These are phyloP conservation scores for Pollicipes pollicipes DNA, from an alignment of 1,140 invertebrate species.

Conservation along the genomic window DNA sequence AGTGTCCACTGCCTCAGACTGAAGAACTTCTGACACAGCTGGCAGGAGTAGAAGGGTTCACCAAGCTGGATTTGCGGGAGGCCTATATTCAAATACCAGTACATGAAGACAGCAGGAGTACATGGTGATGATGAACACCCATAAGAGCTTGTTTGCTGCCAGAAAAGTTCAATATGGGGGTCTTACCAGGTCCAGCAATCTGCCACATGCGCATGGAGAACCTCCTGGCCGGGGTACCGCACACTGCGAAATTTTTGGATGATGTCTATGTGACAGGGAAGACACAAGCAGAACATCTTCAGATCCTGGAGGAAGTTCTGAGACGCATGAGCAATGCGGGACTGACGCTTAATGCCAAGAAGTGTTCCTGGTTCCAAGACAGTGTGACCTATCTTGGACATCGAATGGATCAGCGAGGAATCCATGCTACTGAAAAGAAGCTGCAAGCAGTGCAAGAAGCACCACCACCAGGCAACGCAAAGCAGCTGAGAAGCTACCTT, in stretches of 20 bases:
- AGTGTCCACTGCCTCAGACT: background rate
- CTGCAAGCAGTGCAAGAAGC: background rate
- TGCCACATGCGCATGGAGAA: background rate
- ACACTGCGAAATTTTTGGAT: background rate
- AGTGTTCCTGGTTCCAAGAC: background rate
- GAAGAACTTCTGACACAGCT: background rate
- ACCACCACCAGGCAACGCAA: background rate
- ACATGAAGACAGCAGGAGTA: too few relatives aligned
- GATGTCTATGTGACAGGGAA: slow-evolving; percentile 7
- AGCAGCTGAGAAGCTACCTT: background rate
- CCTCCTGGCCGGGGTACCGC: background rate
- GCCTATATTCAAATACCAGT: background rate
- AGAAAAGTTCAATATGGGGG: background rate
- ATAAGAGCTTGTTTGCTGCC: background rate
- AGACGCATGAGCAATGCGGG: background rate
- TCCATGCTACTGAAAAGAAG: background rate
- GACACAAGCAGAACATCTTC: too few relatives aligned
- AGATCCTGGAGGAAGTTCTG: too few relatives aligned
- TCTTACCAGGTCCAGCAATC: background rate
- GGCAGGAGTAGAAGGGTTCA: background rate
- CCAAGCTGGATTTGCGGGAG: background rate
- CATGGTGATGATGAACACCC: background rate
- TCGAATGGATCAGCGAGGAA: background rate
- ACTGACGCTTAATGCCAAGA: background rate
- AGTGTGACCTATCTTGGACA: background rate